These are phyloP conservation scores for Eristalis pertinax DNA, from an alignment of 2,888 invertebrate genomes.

Conservation along the genomic window DNA sequence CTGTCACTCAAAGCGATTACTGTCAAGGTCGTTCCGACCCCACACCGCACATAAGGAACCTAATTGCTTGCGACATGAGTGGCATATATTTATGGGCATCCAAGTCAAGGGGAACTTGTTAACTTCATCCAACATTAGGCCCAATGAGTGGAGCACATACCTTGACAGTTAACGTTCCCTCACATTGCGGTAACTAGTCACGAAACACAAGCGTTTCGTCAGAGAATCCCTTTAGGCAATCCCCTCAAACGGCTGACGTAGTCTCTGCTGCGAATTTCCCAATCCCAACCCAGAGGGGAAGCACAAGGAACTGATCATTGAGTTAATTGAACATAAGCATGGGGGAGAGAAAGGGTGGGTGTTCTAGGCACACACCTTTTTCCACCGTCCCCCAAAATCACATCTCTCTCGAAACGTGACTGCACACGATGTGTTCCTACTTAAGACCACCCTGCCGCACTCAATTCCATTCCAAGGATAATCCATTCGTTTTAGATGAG, in stretches of 20 bases:
- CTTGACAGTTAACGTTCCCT: neutral
- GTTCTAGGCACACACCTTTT: neutral
- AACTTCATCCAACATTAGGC: neutral
- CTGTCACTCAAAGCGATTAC: too few relatives aligned
- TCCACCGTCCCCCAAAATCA: neutral
- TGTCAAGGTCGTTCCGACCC: too few relatives aligned
- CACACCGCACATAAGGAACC: too few relatives aligned
- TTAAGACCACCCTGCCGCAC: neutral
- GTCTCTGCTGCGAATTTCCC: neutral
- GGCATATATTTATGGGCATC: too few relatives aligned
- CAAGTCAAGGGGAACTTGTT: neutral
- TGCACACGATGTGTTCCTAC: neutral
- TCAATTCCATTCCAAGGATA: neutral
- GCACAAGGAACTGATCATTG: neutral
- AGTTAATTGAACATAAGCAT: neutral
- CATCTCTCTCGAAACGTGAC: neutral
- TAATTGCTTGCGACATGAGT: too few relatives aligned
- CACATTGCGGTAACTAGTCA: neutral
- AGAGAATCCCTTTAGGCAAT: neutral
- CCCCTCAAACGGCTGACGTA: neutral
- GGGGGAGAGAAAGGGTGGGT: too few relatives aligned
- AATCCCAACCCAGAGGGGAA: neutral
- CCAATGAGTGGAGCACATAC: neutral
- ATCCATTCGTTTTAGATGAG: neutral
- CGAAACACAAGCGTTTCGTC: neutral